phyloP scores from a whole-genome alignment of 2,797 vertebrate species.

The Sebastiscus albofasciatus region DNA sequence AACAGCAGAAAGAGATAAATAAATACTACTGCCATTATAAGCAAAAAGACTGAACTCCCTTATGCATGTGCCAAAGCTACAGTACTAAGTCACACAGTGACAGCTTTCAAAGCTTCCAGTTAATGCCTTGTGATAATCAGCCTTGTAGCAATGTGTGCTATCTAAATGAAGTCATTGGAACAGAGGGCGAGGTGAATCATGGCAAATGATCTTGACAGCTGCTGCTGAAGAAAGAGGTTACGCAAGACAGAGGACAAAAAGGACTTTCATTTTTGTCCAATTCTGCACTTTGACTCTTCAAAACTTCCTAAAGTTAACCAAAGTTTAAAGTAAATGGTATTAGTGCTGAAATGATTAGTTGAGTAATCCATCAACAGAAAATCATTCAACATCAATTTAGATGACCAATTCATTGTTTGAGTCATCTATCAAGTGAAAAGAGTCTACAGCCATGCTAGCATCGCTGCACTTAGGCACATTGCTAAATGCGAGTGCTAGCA shows the following conservation, averaged over 20 bases:
- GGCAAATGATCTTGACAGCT: conserved; percentile 55
- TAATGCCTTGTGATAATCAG: conserved; percentile 62
- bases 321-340: neutral
- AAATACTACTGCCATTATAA: neutral
- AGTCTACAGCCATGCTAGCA: too few relatives aligned
- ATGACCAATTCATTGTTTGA: neutral
- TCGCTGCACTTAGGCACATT: too few relatives aligned
- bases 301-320: neutral
- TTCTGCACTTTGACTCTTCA: neutral
- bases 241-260: conserved; percentile 5
- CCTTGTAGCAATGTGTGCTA: conserved; percentile 38
- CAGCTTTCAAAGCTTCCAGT: conserved; percentile 57
- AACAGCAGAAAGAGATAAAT: too few relatives aligned
- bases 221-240: conserved; percentile 2
- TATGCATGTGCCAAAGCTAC: conserved; percentile 16
- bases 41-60: conserved; percentile 28
- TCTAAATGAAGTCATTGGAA: conserved; percentile 42
- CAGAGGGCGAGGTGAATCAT: conserved; percentile 32
- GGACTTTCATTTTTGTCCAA: neutral
- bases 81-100: conserved; percentile 1
- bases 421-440: neutral
- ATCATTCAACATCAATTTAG: neutral
- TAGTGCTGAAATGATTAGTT: neutral
- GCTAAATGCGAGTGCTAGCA: too few relatives aligned
- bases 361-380: neutral